Conservation (phyloP, 2,113 vertebrate genomes). For the Cinclus cinclus region DNA sequence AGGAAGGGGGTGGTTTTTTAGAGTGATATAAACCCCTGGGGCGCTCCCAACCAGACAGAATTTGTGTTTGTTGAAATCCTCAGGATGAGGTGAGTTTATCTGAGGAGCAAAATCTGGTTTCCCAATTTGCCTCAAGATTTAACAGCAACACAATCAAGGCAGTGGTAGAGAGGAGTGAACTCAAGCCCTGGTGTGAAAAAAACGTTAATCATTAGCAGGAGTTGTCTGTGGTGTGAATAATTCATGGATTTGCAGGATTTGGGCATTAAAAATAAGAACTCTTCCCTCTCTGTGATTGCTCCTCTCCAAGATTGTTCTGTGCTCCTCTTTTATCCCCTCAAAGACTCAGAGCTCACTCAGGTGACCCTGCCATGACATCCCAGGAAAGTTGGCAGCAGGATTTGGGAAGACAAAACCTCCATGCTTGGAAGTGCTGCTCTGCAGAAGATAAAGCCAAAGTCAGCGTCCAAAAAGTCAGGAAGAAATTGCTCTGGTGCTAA, state of each 20-base stretch:
- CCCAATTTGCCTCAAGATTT: neutral
- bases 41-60: neutral
- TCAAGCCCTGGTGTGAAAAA: neutral
- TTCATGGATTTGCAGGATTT: neutral
- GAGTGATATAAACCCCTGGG: neutral
- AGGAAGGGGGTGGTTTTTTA: neutral
- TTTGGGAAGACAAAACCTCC: neutral
- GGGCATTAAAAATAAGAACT: neutral
- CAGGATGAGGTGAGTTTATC: neutral
- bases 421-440: neutral
- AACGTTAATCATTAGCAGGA: neutral
- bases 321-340: neutral
- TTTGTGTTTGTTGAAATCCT: neutral
- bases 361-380: neutral
- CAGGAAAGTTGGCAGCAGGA: neutral
- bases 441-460: neutral
- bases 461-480: neutral
- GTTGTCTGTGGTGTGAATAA: neutral
- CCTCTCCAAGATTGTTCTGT: neutral
- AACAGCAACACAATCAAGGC: neutral
- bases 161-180: neutral
- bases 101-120: neutral
- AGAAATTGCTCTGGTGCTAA: neutral
- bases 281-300: neutral
- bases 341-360: neutral